These are phyloP conservation scores for Parus major DNA, from an alignment of 2,113 vertebrate species.

Conservation along the genomic window DNA sequence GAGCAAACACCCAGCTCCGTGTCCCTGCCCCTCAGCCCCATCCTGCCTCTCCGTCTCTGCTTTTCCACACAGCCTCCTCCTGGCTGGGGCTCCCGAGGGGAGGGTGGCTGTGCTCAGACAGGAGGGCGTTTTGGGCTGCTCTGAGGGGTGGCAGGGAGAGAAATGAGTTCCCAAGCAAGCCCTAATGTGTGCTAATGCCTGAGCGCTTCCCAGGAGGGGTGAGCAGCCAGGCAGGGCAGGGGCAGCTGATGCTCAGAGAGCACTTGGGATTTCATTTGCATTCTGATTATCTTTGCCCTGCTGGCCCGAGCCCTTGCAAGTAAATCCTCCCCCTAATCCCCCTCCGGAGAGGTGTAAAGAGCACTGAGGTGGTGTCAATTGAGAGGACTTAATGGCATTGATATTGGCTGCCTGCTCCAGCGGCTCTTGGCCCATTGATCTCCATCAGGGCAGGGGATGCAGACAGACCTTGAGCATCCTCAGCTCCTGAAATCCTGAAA, in stretches of 20 bases:
- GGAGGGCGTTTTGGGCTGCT: neutral
- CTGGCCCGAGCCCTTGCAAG: slow-evolving; percentile 49
- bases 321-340: slow-evolving; percentile 38
- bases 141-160: neutral
- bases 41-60: neutral
- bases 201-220: slow-evolving; percentile 21
- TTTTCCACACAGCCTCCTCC: rapidly evolving
- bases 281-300: slow-evolving; percentile 57
- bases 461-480: neutral
- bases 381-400: slow-evolving; percentile 25
- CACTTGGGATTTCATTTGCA: slow-evolving; percentile 37
- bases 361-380: slow-evolving; percentile 24
- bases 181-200: slow-evolving; percentile 18
- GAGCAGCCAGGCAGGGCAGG: slow-evolving; percentile 18
- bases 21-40: neutral
- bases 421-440: neutral
- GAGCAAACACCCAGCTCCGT: neutral
- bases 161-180: neutral
- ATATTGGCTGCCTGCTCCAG: neutral
- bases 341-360: slow-evolving; percentile 52
- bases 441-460: neutral
- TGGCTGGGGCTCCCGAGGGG: neutral
- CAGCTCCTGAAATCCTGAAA: neutral
- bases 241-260: slow-evolving; percentile 19
- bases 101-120: neutral